A percentile compares a stretch with the other conserved stretches of the same genome.
phyloP scores from a whole-genome alignment of 2,797 vertebrate species.

The Lepus oiostolus region DNA sequence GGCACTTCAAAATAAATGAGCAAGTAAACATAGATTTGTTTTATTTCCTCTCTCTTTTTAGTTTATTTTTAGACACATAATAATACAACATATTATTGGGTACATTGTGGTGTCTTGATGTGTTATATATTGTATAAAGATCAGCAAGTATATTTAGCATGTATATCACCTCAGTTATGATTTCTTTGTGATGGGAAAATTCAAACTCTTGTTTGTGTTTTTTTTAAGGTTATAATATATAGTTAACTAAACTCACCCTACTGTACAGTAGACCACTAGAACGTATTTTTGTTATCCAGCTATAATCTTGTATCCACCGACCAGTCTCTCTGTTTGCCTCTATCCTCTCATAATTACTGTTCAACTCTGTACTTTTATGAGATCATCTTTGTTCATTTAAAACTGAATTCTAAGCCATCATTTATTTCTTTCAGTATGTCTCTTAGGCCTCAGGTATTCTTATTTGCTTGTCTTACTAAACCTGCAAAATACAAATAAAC shows the following conservation, averaged over 20 bases:
- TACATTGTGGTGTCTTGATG: background rate
- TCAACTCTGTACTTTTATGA: background rate
- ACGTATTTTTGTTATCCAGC: background rate
- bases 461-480: background rate
- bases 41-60: background rate
- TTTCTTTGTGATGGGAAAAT: background rate
- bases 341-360: background rate
- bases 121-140: background rate
- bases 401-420: background rate
- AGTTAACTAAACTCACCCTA: background rate
- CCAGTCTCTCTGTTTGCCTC: background rate
- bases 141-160: background rate
- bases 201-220: background rate
- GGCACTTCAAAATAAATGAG: background rate
- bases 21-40: background rate
- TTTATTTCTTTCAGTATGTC: background rate
- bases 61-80: background rate
- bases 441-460: background rate
- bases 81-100: background rate
- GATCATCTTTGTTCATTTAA: background rate
- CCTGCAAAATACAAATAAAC: background rate
- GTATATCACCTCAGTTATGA: no score
- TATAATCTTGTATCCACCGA: background rate
- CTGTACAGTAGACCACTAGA: background rate
- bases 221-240: background rate